Conservation (phyloP, 2,888 invertebrate genomes). For the Schrankia costaestrigalis region DNA sequence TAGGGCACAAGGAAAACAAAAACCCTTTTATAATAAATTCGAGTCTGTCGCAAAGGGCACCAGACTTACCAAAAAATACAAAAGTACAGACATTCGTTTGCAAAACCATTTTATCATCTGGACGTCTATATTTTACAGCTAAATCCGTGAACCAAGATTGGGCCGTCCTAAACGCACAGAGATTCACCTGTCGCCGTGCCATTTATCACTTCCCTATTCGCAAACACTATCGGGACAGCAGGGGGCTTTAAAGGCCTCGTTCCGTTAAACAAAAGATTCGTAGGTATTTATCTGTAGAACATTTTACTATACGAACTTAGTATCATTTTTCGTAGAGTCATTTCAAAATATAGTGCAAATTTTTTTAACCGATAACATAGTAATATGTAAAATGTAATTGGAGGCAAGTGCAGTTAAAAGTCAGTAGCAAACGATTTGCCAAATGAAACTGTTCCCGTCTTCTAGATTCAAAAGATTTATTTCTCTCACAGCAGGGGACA, state of each 20-base stretch:
- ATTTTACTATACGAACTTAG: no score
- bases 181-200: slow-evolving; percentile 35
- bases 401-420: not conserved
- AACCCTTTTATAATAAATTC: no score
- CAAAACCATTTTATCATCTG: slow-evolving; percentile 23
- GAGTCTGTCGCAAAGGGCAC: not conserved
- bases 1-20: no score
- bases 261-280: no score
- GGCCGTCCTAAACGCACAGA: slow-evolving; percentile 29
- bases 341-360: no score
- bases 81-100: slow-evolving; percentile 5
- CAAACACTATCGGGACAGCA: slow-evolving; percentile 36
- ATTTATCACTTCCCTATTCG: slow-evolving; percentile 34
- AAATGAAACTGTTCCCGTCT: slow-evolving; percentile 25
- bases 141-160: slow-evolving; percentile 34
- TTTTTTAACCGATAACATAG: no score
- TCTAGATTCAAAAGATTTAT: slow-evolving; percentile 62
- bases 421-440: slow-evolving; percentile 17
- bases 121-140: slow-evolving; percentile 28
- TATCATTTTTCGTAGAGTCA: no score
- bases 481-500: slow-evolving; percentile 42
- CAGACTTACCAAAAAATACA: not conserved
- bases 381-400: no score
- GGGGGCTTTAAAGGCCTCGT: no score
- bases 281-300: no score